Evolutionary conservation across 2,113 vertebrate genomes (phyloP).

Genomic region (Etia nguti): DNA sequence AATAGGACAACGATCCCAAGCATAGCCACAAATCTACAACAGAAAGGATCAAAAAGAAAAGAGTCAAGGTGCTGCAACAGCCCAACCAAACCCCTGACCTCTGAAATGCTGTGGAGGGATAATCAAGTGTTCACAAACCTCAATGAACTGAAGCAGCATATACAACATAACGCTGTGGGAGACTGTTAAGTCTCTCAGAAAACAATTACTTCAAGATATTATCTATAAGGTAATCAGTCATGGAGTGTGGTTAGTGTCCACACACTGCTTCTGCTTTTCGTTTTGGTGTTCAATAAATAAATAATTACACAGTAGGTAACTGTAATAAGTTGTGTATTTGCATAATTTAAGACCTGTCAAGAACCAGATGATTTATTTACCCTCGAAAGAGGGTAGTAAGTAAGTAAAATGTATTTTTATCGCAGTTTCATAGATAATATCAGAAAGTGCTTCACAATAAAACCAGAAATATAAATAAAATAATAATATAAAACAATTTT

Average conservation of each 20-base stretch:
- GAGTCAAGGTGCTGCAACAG: neutral
- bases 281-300: neutral
- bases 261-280: neutral
- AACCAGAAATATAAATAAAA: neutral
- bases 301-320: neutral
- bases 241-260: neutral
- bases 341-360: neutral
- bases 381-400: neutral
- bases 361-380: neutral
- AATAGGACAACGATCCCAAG: neutral
- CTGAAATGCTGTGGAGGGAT: neutral
- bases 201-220: too few relatives aligned
- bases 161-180: neutral
- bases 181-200: too few relatives aligned
- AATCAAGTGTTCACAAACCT: neutral
- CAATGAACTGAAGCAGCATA: neutral
- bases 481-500: rapidly evolving
- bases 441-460: neutral
- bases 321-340: neutral
- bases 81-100: neutral
- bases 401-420: neutral
- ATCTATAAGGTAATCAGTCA: neutral
- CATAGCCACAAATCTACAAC: neutral
- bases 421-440: rapidly evolving
- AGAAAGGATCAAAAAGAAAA: neutral